Evolutionary conservation across 2,888 invertebrate species (phyloP).

Genomic region (Diloba caeruleocephala): DNA sequence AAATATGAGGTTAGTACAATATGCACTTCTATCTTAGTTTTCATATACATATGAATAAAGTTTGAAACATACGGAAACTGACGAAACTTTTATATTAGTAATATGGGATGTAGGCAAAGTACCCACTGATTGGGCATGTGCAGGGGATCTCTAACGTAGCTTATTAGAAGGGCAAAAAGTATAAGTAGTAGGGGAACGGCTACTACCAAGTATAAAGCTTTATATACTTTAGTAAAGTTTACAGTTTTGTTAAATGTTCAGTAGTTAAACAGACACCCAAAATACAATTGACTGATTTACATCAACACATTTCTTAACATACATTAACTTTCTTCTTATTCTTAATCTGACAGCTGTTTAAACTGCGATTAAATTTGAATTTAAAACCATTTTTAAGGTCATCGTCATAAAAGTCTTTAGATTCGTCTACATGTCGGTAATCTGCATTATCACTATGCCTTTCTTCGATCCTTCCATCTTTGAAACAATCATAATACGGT

Average conservation of each 20-base stretch:
- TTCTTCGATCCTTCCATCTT: conserved; percentile 69
- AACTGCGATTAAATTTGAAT: conserved; percentile 82
- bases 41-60: no score
- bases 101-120: no score
- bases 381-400: conserved; percentile 76
- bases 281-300: conserved; percentile 24
- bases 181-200: no score
- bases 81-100: no score
- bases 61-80: no score
- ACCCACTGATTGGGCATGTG: no score
- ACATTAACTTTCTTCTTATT: conserved; percentile 75
- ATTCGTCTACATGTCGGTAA: conserved; percentile 71
- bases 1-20: no score
- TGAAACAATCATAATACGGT: conserved; percentile 84
- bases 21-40: no score
- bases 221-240: no score
- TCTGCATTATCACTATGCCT: conserved; percentile 79
- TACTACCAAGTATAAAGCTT: no score
- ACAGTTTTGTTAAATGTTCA: background rate
- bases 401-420: conserved; percentile 67
- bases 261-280: conserved; percentile 21
- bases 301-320: conserved; percentile 30
- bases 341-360: conserved; percentile 80
- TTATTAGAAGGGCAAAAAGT: no score
- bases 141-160: no score